Percentiles rank a stretch among this genome's conserved stretches.
These are phyloP conservation scores for Lycia hirtaria DNA, from an alignment of 2,888 invertebrate genomes.

Conservation along the genomic window DNA sequence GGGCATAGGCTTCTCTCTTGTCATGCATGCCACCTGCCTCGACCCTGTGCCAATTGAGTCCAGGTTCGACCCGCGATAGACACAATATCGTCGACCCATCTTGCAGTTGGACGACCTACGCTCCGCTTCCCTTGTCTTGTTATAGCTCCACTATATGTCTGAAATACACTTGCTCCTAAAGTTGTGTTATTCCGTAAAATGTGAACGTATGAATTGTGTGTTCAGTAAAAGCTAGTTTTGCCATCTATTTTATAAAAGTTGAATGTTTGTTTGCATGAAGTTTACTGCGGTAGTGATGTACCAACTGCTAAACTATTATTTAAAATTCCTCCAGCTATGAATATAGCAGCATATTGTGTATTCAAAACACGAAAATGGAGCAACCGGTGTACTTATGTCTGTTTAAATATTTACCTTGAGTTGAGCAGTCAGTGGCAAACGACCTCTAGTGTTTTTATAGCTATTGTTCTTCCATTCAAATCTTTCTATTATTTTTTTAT, in stretches of 20 bases:
- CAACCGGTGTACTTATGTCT: slow-evolving; percentile 23
- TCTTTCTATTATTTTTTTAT: neutral
- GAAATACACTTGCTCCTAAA: no score
- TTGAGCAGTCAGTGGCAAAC: slow-evolving; percentile 12
- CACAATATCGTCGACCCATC: no score
- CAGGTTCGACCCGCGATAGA: no score
- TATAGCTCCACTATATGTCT: no score
- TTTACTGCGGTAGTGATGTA: neutral
- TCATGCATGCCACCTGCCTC: no score
- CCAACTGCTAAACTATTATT: slow-evolving; percentile 25
- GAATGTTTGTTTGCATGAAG: neutral
- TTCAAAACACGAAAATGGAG: slow-evolving; percentile 23
- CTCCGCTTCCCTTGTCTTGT: no score
- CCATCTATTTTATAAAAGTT: neutral
- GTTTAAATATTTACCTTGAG: slow-evolving; percentile 36
- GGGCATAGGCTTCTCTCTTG: no score
- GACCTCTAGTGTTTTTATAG: neutral
- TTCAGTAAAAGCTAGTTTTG: no score
- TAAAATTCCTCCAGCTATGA: slow-evolving; percentile 37
- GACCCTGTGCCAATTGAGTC: no score
- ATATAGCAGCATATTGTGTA: slow-evolving; percentile 29
- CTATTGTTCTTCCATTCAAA: neutral
- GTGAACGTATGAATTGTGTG: no score
- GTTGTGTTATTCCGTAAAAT: no score
- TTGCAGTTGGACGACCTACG: no score